A percentile compares a stretch with the other conserved stretches of the same genome.
phyloP scores from a whole-genome alignment of 2,888 invertebrate species.

The Ornithoptera alexandrae region DNA sequence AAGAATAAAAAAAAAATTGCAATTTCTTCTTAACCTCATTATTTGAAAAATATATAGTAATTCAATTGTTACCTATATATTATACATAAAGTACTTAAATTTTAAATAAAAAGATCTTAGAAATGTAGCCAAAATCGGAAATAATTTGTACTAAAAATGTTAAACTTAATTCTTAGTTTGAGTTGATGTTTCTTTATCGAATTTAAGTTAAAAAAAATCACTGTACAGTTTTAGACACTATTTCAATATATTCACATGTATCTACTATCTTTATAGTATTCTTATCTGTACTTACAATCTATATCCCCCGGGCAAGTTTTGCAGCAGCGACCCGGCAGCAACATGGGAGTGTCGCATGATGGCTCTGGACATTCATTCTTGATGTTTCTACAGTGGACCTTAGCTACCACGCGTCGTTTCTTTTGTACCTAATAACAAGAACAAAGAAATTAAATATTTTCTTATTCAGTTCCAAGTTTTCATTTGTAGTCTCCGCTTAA shows the following conservation, averaged over 20 bases:
- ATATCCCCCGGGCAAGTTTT: slow-evolving; percentile 92
- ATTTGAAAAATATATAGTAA: neutral
- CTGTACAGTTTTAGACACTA: neutral
- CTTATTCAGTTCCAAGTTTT: too few relatives aligned
- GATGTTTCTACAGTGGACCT: slow-evolving; percentile 93
- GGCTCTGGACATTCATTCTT: slow-evolving; percentile 95
- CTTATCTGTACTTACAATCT: slow-evolving; percentile 80
- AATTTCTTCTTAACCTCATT: neutral
- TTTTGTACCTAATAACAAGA: slow-evolving; percentile 84
- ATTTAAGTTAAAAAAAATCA: too few relatives aligned
- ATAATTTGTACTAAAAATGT: too few relatives aligned
- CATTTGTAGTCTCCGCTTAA: too few relatives aligned
- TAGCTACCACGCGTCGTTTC: slow-evolving; percentile 92
- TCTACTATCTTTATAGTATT: neutral
- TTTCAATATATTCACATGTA: too few relatives aligned
- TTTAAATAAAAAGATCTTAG: too few relatives aligned
- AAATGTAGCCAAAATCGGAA: too few relatives aligned
- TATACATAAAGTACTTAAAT: too few relatives aligned
- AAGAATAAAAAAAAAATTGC: neutral
- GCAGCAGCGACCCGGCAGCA: slow-evolving; percentile 92
- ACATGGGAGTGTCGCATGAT: slow-evolving; percentile 90
- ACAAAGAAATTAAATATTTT: neutral
- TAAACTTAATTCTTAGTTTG: too few relatives aligned
- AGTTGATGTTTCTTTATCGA: too few relatives aligned
- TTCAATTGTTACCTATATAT: too few relatives aligned